Evolutionary conservation across 2,888 invertebrate genomes (phyloP).

Genomic region (Hybos culiciformis): DNA sequence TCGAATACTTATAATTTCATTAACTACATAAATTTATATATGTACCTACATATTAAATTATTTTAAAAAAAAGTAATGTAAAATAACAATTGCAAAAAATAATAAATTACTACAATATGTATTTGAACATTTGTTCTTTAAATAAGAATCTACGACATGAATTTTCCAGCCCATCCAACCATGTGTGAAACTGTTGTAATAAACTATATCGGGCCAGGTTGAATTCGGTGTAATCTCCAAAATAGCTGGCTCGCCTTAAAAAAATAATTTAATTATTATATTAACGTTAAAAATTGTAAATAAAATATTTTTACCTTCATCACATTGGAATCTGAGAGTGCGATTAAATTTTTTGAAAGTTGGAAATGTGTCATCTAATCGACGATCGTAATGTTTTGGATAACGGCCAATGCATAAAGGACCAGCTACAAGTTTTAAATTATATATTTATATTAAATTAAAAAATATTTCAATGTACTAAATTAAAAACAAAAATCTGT

Average conservation of each 20-base stretch:
- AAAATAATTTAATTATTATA: no score
- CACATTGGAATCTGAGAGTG: conserved; percentile 56
- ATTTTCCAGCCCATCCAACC: conserved; percentile 94
- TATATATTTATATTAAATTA: neutral
- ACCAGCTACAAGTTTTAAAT: conserved; percentile 43
- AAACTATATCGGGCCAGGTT: conserved; percentile 82
- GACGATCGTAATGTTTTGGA: conserved; percentile 49
- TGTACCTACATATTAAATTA: no score
- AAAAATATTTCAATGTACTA: neutral
- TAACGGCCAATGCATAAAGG: conserved; percentile 62
- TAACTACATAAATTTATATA: no score
- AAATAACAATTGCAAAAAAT: no score
- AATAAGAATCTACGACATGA: conserved; percentile 62
- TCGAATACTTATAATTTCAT: no score
- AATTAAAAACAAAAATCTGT: no score
- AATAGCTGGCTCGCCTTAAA: conserved; percentile 56
- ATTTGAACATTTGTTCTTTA: neutral
- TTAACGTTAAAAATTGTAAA: no score
- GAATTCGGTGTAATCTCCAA: conserved; percentile 74
- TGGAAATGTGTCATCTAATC: conserved; percentile 62
- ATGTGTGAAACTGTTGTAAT: conserved; percentile 87
- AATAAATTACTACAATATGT: no score
- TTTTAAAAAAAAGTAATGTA: no score
- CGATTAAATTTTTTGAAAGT: conserved; percentile 77
- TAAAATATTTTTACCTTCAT: no score